Percentiles rank a stretch among this genome's conserved stretches.
These are phyloP conservation scores for Rotaria socialis DNA, from an alignment of 2,888 invertebrate species.

Conservation along the genomic window DNA sequence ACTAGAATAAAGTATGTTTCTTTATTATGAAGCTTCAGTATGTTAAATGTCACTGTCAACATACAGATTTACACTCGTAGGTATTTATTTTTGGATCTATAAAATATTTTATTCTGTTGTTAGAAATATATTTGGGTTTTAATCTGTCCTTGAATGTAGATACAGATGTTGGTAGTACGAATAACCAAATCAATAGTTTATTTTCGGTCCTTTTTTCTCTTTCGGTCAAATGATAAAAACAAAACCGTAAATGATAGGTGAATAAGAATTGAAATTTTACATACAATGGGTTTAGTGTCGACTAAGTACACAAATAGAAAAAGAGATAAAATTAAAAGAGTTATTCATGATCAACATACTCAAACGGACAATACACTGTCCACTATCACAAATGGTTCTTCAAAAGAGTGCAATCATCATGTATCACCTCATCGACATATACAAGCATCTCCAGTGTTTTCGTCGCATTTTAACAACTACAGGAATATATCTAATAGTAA, in stretches of 20 bases:
- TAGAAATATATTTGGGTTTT: not conserved
- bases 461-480: not conserved
- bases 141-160: not conserved
- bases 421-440: not conserved
- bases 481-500: too few species aligned
- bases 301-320: not conserved
- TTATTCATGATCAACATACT: not conserved
- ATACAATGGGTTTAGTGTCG: not conserved
- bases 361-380: not conserved
- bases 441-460: not conserved
- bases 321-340: not conserved
- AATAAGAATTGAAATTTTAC: too few species aligned
- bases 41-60: not conserved
- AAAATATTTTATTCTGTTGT: not conserved
- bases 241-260: not conserved
- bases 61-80: not conserved
- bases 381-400: not conserved
- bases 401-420: not conserved
- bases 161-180: not conserved
- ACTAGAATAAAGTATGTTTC: not conserved
- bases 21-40: not conserved
- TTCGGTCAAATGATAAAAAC: not conserved
- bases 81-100: slow-evolving; percentile 9
- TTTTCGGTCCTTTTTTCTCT: not conserved
- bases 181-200: not conserved